Evolutionary conservation across 1,140 invertebrate species (phyloP), one percentile per base, ranked within the genome.

Genomic region (Atta colombica): DNA sequence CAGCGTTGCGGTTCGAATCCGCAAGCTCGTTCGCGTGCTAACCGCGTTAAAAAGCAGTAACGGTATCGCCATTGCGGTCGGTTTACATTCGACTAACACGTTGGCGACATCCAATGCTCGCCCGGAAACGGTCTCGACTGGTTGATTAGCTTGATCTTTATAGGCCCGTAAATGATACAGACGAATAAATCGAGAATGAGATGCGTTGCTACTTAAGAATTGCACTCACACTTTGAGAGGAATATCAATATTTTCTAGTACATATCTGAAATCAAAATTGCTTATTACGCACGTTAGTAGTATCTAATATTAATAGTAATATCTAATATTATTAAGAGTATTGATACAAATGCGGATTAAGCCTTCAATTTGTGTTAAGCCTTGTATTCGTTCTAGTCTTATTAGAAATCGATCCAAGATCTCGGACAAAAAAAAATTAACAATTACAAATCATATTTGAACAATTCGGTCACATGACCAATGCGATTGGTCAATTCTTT

Each of bases 41-140:
- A 91, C 88, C 90, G 72, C 90, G 87, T 60, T 91, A 91, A 90
- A 92, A 93, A 93, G 93, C 77, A 66, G 86, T 93, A 93, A 93
- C 92, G 92, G 92, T 93, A 93, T 93, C 91, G 87, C 84, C 85
- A 89, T 89, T 92, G 90, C 90, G 91, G 91, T 92, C 77, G 91
- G 90, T 92, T 93, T 92, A 92, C 90, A 92, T 92, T 93, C 88
- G 86, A 86, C 71, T 69, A 88, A 86, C 84, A 53, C 55, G 84
- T 85, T 86, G 72, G 69, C 86, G 88, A 85, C 87, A 92, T 77
- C 82, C 85, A 65, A 71, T 80, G 66, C 65, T 68, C 53, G 78
- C 84, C 84, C 82, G 84, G 87, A 88, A 91, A 90, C 74, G 51
- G 68, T 85, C 80, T 88, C 89, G 77, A 72, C 77, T 65, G 89